These are phyloP conservation scores for Nothocercus nigrocapillus DNA, from an alignment of 2,113 vertebrate genomes.

Conservation along the genomic window DNA sequence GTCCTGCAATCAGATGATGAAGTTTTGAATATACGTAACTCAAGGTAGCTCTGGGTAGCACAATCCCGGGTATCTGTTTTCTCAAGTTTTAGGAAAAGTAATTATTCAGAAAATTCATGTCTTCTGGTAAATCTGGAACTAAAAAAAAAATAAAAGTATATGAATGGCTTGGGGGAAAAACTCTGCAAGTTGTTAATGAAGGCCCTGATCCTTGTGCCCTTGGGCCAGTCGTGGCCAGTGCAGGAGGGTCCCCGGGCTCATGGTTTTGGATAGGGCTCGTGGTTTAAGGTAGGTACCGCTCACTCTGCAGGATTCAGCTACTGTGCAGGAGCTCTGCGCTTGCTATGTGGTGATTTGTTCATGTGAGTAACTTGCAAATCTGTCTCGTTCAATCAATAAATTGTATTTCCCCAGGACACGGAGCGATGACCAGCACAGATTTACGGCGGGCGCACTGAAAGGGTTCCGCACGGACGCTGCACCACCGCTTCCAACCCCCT, in stretches of 20 bases:
- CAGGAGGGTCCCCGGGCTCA: accelerated
- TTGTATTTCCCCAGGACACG: background rate
- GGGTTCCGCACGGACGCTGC: accelerated
- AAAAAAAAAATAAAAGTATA: background rate
- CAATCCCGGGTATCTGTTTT: background rate
- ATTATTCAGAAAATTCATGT: background rate
- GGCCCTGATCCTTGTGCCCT: too few relatives aligned
- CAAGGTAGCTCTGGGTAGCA: background rate
- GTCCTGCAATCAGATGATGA: background rate
- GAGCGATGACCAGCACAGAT: background rate
- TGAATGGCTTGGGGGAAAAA: background rate
- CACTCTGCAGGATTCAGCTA: background rate
- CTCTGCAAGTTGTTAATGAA: background rate
- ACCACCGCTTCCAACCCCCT: accelerated
- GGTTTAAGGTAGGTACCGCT: background rate
- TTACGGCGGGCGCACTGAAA: accelerated
- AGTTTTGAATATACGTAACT: background rate
- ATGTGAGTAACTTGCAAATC: background rate
- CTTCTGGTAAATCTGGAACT: background rate
- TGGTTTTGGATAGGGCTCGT: background rate
- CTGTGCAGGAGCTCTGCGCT: background rate
- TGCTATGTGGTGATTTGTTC: background rate
- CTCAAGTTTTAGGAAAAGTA: background rate
- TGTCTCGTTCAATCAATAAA: background rate
- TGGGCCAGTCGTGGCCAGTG: accelerated